Evolutionary conservation across 2,113 vertebrate species (phyloP).

Genomic region (Pituophis catenifer): DNA sequence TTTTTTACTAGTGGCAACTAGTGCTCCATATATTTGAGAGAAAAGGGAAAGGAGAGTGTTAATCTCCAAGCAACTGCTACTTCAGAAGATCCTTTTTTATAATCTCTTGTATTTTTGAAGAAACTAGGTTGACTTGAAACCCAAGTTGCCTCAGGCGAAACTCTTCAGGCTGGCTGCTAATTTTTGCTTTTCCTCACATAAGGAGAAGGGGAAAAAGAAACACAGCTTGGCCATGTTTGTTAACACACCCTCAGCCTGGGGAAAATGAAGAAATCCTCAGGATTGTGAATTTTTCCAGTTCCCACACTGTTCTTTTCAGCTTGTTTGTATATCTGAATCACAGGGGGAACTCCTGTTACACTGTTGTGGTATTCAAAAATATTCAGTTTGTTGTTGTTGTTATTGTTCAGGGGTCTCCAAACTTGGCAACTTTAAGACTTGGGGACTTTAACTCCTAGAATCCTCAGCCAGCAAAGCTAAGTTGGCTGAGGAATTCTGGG

Average conservation of each 20-base stretch:
- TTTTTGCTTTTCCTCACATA: not conserved
- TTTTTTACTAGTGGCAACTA: too few species aligned
- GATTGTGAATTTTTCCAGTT: conserved; percentile 36
- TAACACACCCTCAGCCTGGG: not conserved
- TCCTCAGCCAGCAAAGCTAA: too few species aligned
- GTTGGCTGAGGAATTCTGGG: too few species aligned
- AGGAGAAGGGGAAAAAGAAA: not conserved
- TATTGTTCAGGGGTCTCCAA: too few species aligned
- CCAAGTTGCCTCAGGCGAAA: not conserved
- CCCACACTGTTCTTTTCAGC: conserved; percentile 11
- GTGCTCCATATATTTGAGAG: not conserved
- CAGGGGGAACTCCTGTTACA: not conserved
- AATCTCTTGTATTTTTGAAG: not conserved
- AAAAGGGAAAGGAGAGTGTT: not conserved
- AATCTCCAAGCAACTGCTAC: not conserved
- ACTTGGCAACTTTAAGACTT: too few species aligned
- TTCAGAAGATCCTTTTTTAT: not conserved
- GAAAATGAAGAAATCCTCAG: not conserved
- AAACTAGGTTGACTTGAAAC: not conserved
- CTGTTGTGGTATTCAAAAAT: conserved; percentile 9
- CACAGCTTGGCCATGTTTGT: not conserved
- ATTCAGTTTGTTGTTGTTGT: conserved; percentile 1
- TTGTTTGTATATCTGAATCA: not conserved
- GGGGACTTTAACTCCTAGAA: too few species aligned
- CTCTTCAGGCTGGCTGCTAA: not conserved